Evolutionary conservation across 2,888 invertebrate genomes (phyloP), one percentile per base, ranked within the genome.

Genomic region (Atherix ibis): DNA sequence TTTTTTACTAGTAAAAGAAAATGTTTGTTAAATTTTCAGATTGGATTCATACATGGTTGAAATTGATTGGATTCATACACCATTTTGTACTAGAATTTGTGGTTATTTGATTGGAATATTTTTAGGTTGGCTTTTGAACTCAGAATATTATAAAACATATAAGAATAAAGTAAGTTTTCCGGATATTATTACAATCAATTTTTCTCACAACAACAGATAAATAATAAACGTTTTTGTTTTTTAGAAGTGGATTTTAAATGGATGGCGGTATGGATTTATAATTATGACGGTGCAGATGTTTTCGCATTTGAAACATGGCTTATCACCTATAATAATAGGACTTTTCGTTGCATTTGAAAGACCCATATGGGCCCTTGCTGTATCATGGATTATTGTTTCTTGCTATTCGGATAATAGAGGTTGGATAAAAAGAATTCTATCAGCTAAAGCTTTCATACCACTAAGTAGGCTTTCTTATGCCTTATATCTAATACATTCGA

Each of bases 401-500:
- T 66, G 66, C 40, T 48, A 50, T 31, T 65, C 66, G 8, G 58
- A 60, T 33, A 53, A 66, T 39, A 67, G 58, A 40, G 61, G 67
- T 32, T 44, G 61, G 4, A 35, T 64, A 4, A 58, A 58, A 35
- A 56, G 55, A 40, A 48, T 67, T 25, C 50, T 67, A 31, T 37
- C 39, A 10, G 38, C 41, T n/a, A 42, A 44, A 35, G 6, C 34
- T 4, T 38, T 44, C 17, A 17, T 44, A 17, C 45, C 45, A 27
- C 37, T 67, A 4, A 65, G 66, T 40, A 55, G 63, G 45, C 46
- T 67, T 39, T 63, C 66, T 2, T 67, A 62, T 41, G 61, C 63
- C 38, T 62, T 61, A 5, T 68, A 67, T 47, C 50, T 68, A 3
- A 32, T 66, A 16, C 66, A 67, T 51, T 67, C 67, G 12, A 42